Base-by-base conservation (phyloP, 2,888 invertebrate species). In the Nephrotoma flavescens region DNA sequence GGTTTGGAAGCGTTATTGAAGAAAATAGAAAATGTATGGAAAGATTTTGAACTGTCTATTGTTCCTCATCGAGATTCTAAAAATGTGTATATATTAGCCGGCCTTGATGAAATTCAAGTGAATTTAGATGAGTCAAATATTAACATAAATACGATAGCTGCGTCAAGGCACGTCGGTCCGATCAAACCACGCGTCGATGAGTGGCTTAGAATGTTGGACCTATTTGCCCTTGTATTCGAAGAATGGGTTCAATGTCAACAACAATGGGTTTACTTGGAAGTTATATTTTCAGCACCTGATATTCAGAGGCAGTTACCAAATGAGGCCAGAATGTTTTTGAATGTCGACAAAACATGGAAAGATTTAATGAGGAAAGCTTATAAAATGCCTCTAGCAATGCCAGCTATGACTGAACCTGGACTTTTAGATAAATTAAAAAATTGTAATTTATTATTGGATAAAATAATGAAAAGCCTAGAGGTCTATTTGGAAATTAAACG, bases 231-330 rank as follows among this genome's bases (percentile, higher is more conserved):
- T 89, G 97, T 97, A n/a, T 91, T 83, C 97, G 98, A 98, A 90
- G 96, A 96, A 90, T 98, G 98, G 98, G 93, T 94, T 89, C 93
- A 94, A 87, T 97, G 97, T 89, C 98, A 98, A 91, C 95, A 96
- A 89, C 96, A 96, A n/a, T 98, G 98, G 98, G 93, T 98, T 57
- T 98, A 98, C 90, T 92, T 98, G 89, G 98, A 98, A 91, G 97
- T 97, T 0, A 98, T 98, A 89, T 98, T 98, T 91, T 96, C 97
- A 7, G 97, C 98, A 0, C 97, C 98, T 0, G 98, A 98, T 90
- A 98, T 98, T 89, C 97, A 98, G 90, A 94, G 97, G 12, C 98
- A 98, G 90, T 92, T 98, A 90, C 98, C 98, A 0, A 95, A 95
- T 88, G 98, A 98, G 91, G 96, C 97, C 0, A 95, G 96, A 89